phyloP scores from a whole-genome alignment of 2,113 vertebrate species.

The Cynocephalus volans region DNA sequence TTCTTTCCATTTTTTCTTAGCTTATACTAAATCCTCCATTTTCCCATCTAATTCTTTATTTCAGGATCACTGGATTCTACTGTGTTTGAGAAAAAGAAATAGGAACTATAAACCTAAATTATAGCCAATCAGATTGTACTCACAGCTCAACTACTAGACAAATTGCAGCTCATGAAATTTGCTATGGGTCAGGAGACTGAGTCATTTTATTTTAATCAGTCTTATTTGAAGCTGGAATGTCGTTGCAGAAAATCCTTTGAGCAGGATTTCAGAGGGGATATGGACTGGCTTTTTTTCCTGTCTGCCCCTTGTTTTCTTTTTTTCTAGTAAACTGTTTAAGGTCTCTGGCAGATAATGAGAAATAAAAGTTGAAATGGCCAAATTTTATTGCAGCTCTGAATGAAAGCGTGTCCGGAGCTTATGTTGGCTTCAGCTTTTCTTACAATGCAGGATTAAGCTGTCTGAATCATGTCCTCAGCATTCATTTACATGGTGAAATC shows the following conservation, averaged over 20 bases:
- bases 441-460: slow-evolving; percentile 35
- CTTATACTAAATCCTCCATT: slow-evolving; percentile 48
- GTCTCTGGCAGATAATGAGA: slow-evolving; percentile 18
- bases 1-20: slow-evolving; percentile 50
- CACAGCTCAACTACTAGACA: slow-evolving; percentile 88
- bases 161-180: slow-evolving; percentile 90
- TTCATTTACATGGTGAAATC: slow-evolving; percentile 23
- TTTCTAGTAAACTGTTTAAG: not conserved
- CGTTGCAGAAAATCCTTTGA: slow-evolving; percentile 74
- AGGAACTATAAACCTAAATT: slow-evolving; percentile 87
- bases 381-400: slow-evolving; percentile 57
- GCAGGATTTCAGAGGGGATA: slow-evolving; percentile 66
- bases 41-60: slow-evolving; percentile 78
- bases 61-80: slow-evolving; percentile 77
- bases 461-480: not conserved
- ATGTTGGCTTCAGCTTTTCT: not conserved
- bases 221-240: slow-evolving; percentile 86
- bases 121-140: slow-evolving; percentile 88
- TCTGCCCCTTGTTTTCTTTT: not conserved
- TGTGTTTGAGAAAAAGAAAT: slow-evolving; percentile 52
- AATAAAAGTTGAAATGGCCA: slow-evolving; percentile 64
- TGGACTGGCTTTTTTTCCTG: slow-evolving; percentile 19
- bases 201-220: slow-evolving; percentile 91
- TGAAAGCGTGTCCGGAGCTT: not conserved
- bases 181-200: slow-evolving; percentile 88